Conservation (phyloP, 2,113 vertebrate genomes). For the Corythoichthys haematopterus region DNA sequence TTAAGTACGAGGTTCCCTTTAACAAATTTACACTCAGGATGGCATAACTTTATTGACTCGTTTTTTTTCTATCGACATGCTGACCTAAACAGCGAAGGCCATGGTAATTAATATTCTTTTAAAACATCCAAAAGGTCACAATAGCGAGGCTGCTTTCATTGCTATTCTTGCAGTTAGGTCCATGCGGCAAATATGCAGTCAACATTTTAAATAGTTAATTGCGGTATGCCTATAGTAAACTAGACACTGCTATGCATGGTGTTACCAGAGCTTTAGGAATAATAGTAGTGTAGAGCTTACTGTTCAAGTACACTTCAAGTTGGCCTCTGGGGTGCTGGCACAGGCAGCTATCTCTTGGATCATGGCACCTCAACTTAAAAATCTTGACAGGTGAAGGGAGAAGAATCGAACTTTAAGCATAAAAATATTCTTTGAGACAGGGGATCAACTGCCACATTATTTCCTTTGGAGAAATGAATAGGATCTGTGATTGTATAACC, state of each 20-base stretch:
- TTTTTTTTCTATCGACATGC: background rate
- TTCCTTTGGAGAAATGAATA: background rate
- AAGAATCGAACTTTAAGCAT: background rate
- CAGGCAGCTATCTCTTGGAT: background rate
- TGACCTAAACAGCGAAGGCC: background rate
- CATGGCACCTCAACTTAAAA: background rate
- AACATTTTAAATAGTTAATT: conserved; percentile 4
- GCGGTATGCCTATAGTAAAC: background rate
- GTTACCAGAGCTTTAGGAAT: background rate
- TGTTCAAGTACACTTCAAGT: background rate
- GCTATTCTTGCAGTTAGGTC: background rate
- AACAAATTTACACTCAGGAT: background rate
- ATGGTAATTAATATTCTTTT: background rate
- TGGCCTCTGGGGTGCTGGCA: background rate
- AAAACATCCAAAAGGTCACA: background rate
- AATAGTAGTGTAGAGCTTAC: background rate
- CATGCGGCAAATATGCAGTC: background rate
- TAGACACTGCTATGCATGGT: background rate
- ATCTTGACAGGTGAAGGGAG: background rate
- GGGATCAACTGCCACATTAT: background rate
- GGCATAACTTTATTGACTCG: background rate
- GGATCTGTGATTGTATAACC: background rate
- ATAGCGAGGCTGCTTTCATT: background rate
- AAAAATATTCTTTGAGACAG: background rate
- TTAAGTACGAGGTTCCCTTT: background rate